Conservation (phyloP, 1,140 invertebrate species). For the Tenebrio molitor region DNA sequence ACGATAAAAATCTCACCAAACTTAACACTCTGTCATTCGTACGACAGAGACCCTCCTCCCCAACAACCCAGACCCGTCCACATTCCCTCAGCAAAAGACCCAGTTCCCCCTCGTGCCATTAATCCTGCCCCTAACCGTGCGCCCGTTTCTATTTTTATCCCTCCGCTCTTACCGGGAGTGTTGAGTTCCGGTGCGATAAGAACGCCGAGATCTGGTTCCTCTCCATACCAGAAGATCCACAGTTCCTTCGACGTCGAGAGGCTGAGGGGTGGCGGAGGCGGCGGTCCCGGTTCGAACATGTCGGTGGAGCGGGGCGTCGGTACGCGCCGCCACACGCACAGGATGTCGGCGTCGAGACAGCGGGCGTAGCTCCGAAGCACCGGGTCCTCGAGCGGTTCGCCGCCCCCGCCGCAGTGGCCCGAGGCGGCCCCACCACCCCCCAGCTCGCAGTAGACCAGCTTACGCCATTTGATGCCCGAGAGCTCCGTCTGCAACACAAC, state of each 20-base stretch:
- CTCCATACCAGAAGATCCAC: constrained; percentile 99
- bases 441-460: constrained; percentile 86
- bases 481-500: constrained; percentile 89
- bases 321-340: constrained; percentile 95
- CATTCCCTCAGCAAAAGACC: neutral
- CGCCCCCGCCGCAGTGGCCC: constrained; percentile 62
- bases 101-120: neutral
- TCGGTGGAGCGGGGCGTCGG: constrained; percentile 73
- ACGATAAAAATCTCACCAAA: too few relatives aligned
- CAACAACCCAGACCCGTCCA: too few relatives aligned
- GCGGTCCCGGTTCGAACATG: constrained; percentile 72
- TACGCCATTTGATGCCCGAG: constrained; percentile 99
- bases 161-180: constrained; percentile 55
- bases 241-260: constrained; percentile 91
- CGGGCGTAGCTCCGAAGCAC: constrained; percentile 93
- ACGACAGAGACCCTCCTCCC: too few relatives aligned
- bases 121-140: neutral
- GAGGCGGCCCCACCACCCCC: constrained; percentile 71
- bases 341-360: constrained; percentile 93
- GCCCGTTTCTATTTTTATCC: neutral
- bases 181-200: constrained; percentile 84
- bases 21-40: too few relatives aligned
- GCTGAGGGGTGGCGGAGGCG: constrained; percentile 76
- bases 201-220: constrained; percentile 91
- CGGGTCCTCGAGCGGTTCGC: constrained; percentile 90